phyloP scores from a whole-genome alignment of 1,140 invertebrate genomes.

The Cotesia typhae region DNA sequence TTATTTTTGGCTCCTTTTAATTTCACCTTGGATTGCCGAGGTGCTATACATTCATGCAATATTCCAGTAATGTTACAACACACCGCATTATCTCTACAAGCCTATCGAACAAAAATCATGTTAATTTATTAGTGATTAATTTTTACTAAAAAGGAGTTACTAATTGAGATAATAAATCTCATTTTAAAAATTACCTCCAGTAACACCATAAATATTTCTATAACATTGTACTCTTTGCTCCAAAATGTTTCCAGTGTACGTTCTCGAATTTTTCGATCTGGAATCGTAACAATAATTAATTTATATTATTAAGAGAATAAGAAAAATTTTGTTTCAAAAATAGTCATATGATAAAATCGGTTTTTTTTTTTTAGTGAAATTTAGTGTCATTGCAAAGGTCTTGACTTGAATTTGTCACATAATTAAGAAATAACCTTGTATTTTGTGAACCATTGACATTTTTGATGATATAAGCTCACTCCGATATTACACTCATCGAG shows the following conservation, averaged over 20 bases:
- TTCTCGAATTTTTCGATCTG: conserved; percentile 70
- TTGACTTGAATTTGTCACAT: too few relatives aligned
- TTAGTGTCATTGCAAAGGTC: too few relatives aligned
- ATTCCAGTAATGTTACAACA: conserved; percentile 58
- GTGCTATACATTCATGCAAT: conserved; percentile 61
- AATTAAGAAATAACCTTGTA: too few relatives aligned
- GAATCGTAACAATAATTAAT: background rate
- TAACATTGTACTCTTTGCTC: conserved; percentile 67
- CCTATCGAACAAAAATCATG: conserved; percentile 46
- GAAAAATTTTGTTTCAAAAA: too few relatives aligned
- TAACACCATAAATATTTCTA: conserved; percentile 67
- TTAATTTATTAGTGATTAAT: conserved; percentile 13
- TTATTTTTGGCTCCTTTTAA: conserved; percentile 51
- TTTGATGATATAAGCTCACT: too few relatives aligned
- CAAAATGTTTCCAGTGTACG: conserved; percentile 68
- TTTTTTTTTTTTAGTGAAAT: too few relatives aligned
- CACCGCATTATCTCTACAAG: conserved; percentile 55
- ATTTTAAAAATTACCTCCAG: conserved; percentile 65
- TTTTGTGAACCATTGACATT: too few relatives aligned
- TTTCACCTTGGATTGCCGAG: conserved; percentile 53
- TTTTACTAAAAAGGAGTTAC: conserved; percentile 22
- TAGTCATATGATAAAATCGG: too few relatives aligned
- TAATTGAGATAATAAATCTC: conserved; percentile 1
- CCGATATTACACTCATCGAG: too few relatives aligned
- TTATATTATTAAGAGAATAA: too few relatives aligned